Percentiles rank a stretch among this genome's conserved stretches.
Conservation (phyloP, 2,113 vertebrate genomes). For the Stomatorhinus ivindoensis region DNA sequence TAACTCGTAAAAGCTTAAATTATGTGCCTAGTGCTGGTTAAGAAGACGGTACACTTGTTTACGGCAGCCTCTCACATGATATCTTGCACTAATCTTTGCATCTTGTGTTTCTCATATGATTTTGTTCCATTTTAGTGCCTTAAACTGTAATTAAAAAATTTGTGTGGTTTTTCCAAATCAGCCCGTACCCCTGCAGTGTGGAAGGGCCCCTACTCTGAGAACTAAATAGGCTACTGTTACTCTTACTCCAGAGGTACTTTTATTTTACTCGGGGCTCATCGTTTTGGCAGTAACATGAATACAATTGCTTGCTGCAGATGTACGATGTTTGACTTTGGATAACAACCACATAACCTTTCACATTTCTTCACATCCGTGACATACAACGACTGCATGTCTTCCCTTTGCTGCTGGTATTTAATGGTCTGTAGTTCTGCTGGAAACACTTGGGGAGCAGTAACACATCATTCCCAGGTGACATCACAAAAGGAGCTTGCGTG, state of each 20-base stretch:
- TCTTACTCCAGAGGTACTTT: not conserved
- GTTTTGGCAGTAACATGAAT: not conserved
- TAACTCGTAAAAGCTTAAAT: not conserved
- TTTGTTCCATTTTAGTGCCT: not conserved
- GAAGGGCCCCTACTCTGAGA: not conserved
- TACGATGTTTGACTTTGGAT: not conserved
- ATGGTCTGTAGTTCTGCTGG: not conserved
- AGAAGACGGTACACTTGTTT: not conserved
- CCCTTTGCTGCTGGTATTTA: not conserved
- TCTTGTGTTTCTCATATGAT: not conserved
- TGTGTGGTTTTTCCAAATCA: not conserved
- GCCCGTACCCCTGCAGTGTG: not conserved
- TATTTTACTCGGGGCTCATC: not conserved
- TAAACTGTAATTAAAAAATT: not conserved
- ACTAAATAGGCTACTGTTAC: not conserved
- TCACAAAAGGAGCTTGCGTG: not conserved
- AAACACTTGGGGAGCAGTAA: not conserved
- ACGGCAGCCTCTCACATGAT: not conserved
- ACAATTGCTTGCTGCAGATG: not conserved
- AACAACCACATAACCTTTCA: not conserved
- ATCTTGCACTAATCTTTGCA: not conserved
- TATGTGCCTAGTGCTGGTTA: not conserved
- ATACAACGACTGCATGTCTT: not conserved
- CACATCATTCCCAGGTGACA: not conserved
- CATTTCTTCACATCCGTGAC: not conserved